Evolutionary conservation across 2,797 vertebrate genomes (phyloP), one percentile per base, ranked within the genome.

Genomic region (Ctenosaura bakeri): DNA sequence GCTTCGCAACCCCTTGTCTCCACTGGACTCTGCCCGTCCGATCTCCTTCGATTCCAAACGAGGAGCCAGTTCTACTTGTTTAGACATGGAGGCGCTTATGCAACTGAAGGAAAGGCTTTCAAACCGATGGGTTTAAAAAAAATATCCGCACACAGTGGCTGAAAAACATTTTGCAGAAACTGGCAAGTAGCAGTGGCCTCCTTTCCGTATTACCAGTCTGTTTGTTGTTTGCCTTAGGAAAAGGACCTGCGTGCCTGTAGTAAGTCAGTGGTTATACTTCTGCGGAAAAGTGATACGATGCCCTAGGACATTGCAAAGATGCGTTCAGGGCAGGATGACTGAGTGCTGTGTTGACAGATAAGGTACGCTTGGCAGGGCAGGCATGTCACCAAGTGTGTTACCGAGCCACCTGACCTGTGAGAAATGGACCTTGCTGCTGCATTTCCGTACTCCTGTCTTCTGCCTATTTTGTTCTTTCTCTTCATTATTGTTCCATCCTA

Each of bases 201-300:
- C 56, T 18, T 78, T 35, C 76, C n/a, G 2, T 52, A 12, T 50
- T 66, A 38, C 59, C 42, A 7, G 66, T 52, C 56, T 6, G 32
- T 50, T 66, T 77, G 86, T 66, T 52, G 29, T 50, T 78, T 78
- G 85, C 85, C 56, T 64, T 87, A 64, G 86, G 81, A 42, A 79
- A 89, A 83, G 42, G 35, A 38, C 22, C 73, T 69, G 83, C 1
- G 18, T 69, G 18, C 18, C 42, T 56, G 1, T 56, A 85, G 79
- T 73, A 81, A 85, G 73, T 89, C 73, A 84, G 74, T 71, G 62
- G 86, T 73, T 88, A 79, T 80, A 29, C 32, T 80, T 74, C 76
- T 88, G 76, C 62, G 77, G 83, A 86, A 79, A 91, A 80, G 32
- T 50, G 52, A 73, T 80, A 73, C 5, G 42, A 14, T 24, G 86